Base-by-base conservation (phyloP, 2,888 invertebrate genomes). In the Tetramorium bicarinatum region DNA sequence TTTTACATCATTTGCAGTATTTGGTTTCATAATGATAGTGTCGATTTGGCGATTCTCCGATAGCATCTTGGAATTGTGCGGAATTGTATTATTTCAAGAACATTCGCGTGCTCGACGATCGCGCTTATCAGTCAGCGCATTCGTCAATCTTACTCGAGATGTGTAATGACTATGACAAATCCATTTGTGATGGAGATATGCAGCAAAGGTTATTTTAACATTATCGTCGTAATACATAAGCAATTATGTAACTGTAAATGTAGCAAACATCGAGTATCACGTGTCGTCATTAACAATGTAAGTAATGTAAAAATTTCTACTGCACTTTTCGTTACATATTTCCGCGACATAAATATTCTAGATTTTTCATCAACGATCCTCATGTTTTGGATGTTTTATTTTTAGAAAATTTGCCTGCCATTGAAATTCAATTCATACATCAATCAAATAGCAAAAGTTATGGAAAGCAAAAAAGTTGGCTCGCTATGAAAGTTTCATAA, bases 181-280 rank as follows among this genome's bases (percentile, higher is more conserved):
- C 49, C 49, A 69, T 69, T 13, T 13, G 49, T 69, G n/a, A 69
- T 52, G n/a, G 34, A 69, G 13, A 54, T 54, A 69, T 52, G n/a
- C n/a, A n/a, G 29, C 18, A 18, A 47, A 44, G 25, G 15, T 15
- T 52, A 52, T 8, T 54, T 9, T 54, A n/a, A n/a, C 1, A 4
- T 4, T 15, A 15, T 47, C 15, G 6, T 47, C 47, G 15, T 47
- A 47, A 47, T 47, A n/a, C n/a, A n/a, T n/a, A n/a, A 47, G 15
- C 13, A 47, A 15, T 47, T 15, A 47, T 9, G 9, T 41, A 41
- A 41, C 7, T 9, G 9, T 9, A 41, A 41, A 41, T 41, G 41
- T 41, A 41, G 9, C 41, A 41, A 34, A 34, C 29, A 47, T 47
- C 0, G 47, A 47, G 47, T 47, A 15, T 6, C 6, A 6, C 13